Evolutionary conservation across 1,140 invertebrate species (phyloP), one percentile per base, ranked within the genome.

Genomic region (Drosophila willistoni): DNA sequence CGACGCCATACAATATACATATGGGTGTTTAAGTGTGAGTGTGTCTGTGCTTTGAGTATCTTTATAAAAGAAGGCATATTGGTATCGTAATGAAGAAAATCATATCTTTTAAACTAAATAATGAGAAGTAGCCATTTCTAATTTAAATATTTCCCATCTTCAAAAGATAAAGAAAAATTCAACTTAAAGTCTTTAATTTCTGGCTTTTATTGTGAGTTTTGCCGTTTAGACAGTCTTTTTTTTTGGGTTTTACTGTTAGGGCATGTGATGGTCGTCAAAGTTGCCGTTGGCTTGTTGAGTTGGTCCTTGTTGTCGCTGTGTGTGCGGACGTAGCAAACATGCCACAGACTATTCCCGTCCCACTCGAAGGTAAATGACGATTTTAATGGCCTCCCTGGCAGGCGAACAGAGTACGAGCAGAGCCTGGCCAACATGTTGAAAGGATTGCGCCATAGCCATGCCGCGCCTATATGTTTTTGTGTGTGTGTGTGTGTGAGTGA

Each of bases 301-400:
- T 76, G 76, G 73, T 80, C 68, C 84, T 70, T 76, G 77, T 77
- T 69, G 65, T 73, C 62, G 77, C 75, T 78, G 34, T 59, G 65
- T 76, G 82, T 64, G 44, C 44, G 79, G 79, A 87, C 63, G 65
- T 69, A 85, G 82, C 81, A 85, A 85, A 86, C 83, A 86, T 82
- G 83, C 83, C 83, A 64, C 83, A 86, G 76, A 22, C 72, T 62
- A 12, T 54, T 14, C 33, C 47, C 41, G n/a, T 14, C 22, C 7
- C 65, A 55, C 3, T 22, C 73, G 73, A 77, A 77, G 73, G 73
- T 77, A 73, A 70, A 68, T 69, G 66, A 77, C 76, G 73, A 76
- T 77, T 77, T 77, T 77, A 77, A 77, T 77, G 74, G 73, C 74
- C 73, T 77, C 73, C 9, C 33, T 34, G 41, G 54, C 59, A 14